Evolutionary conservation across 2,113 vertebrate genomes (phyloP).

Genomic region (Hydropotes inermis): DNA sequence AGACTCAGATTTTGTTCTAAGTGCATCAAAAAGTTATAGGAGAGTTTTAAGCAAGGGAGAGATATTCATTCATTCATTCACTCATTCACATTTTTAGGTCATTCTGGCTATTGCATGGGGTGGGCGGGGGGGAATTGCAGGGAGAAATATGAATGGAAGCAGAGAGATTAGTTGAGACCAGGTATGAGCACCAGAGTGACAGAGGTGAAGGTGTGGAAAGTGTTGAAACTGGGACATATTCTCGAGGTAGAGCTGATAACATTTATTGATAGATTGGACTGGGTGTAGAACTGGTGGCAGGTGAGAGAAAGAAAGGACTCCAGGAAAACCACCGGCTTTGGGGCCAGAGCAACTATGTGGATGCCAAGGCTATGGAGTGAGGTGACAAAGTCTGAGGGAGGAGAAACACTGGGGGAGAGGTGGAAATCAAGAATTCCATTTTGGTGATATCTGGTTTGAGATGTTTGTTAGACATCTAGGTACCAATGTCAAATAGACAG

Average conservation of each 20-base stretch:
- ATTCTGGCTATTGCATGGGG: not conserved
- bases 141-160: not conserved
- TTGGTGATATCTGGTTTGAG: not conserved
- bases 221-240: not conserved
- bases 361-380: not conserved
- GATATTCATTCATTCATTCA: not conserved
- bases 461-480: not conserved
- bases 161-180: not conserved
- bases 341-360: not conserved
- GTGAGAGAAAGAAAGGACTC: not conserved
- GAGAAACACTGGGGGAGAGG: not conserved
- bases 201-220: not conserved
- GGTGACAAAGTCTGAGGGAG: not conserved
- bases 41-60: not conserved
- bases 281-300: not conserved
- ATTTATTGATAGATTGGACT: not conserved
- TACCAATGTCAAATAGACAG: not conserved
- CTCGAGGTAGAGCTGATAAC: not conserved
- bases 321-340: not conserved
- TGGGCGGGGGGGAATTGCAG: not conserved
- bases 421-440: not conserved
- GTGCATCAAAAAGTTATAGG: not conserved
- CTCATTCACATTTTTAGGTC: not conserved
- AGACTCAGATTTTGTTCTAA: not conserved
- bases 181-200: not conserved